Evolutionary conservation across 1,140 invertebrate species (phyloP), one percentile per base, ranked within the genome.

Genomic region (Lordiphosa clarofinis): DNA sequence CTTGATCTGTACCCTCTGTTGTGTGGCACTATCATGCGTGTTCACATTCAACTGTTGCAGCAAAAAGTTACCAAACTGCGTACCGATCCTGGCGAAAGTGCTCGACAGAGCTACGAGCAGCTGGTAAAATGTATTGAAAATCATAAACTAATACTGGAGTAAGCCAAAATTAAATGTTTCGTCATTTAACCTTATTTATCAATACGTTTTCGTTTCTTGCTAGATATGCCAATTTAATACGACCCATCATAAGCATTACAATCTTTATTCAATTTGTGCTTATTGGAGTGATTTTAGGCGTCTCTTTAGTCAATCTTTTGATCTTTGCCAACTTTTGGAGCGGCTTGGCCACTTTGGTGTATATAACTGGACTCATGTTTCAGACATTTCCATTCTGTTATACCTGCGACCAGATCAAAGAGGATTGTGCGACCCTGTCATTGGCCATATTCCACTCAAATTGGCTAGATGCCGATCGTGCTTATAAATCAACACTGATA

Each of bases 351-450:
- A 58, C 54, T 0, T 11, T 43, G 4, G n/a, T 5, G 0, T 79
- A 70, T 11, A 36, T 66, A 0, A 24, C 37, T 5, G 60, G 42
- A 0, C 24, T 81, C 0, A 35, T 58, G 4, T 7, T 42, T 1
- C 59, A 79, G 35, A 73, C 74, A 1, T 79, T 79, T 40, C 75
- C 75, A 0, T 79, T 79, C 21, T 66, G 56, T 1, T 79, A 40
- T 9, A 56, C 36, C 0, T 79, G 70, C 28, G 78, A 78, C 11
- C 10, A 65, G 6, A 61, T 79, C 4, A 33, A 13, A 1, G 5
- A 35, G 7, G 75, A 79, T 4, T 81, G 69, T 13, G 47, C 70
- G 11, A 15, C 11, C 4, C 28, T 79, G 3, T 10, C 56, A 0
- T 4, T 38, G 7, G 36, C 60, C 0, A 38, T 79, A 31, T 81